Base-by-base conservation (phyloP, 2,113 vertebrate genomes). In the Oncorhynchus keta region DNA sequence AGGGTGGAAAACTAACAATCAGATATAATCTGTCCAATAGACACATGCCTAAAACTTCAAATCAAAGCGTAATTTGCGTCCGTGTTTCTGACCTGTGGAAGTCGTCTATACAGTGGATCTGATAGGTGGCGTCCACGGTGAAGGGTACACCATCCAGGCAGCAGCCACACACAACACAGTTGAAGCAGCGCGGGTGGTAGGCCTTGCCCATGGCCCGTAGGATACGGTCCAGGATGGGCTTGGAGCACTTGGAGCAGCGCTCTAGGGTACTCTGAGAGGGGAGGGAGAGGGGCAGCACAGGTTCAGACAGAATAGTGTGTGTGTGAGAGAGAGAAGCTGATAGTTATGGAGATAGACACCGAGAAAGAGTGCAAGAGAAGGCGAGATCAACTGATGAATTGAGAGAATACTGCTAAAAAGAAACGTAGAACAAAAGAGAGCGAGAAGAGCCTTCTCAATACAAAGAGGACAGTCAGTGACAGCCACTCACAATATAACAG, bases 61-160 rank as follows among this genome's bases (percentile, higher is more conserved):
- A 8, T 39, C 8, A 35, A 35, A 51, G 13, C 12, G 49, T 4
- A 51, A 51, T 39, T 39, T 0, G 28, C 28, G 28, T 28, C 5
- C 13, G 39, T 45, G 9, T 45, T 45, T 9, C 67, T 62, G n/a
- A 97, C 96, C 96, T 94, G 78, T 97, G 96, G 78, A 97, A 97
- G 84, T 97, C 96, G 0, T 96, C 94, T 1, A 96, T 96, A 91
- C 96, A 97, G 92, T 97, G 95, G 69, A 97, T 97, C 92, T 97
- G 95, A 16, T 32, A 96, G 11, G 95, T 94, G 80, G 95, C 95
- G 0, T 97, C 96, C 78, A 97, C 96, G 0, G 96, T 97, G 87
- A 97, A 97, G 28, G 96, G 95, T 61, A 97, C 93, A 0, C 96
- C 96, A 0, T 97, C 96, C 11, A 97, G 83, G 68, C 96, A 95